A percentile compares a stretch with the other conserved stretches of the same genome.
Evolutionary conservation across 1,140 invertebrate species (phyloP).

Genomic region (Scaptodrosophila lebanonensis): DNA sequence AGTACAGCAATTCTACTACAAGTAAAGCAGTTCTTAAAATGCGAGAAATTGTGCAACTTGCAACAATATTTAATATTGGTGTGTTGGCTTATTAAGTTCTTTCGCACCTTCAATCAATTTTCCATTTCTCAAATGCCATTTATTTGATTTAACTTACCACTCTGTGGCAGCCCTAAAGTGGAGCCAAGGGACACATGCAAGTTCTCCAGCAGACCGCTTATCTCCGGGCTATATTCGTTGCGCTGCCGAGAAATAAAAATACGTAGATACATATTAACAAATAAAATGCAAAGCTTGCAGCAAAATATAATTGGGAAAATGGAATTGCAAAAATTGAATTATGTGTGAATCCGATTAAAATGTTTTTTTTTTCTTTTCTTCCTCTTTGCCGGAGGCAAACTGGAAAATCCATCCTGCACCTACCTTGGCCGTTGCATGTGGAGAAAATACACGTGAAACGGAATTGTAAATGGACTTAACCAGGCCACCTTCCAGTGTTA

Average conservation of each 20-base stretch:
- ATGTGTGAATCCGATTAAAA: constrained; percentile 67
- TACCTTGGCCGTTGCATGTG: constrained; percentile 61
- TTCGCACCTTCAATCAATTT: too few relatives aligned
- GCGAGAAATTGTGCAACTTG: too few relatives aligned
- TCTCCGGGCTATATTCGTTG: constrained; percentile 66
- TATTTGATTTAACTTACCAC: constrained; percentile 39
- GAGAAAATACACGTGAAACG: constrained; percentile 75
- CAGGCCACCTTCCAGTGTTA: constrained; percentile 76
- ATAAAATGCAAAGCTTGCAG: constrained; percentile 23
- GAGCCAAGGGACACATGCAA: constrained; percentile 71
- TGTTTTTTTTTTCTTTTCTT: constrained; percentile 15
- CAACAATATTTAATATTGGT: too few relatives aligned
- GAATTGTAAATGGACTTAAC: constrained; percentile 78
- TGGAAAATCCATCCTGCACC: constrained; percentile 46
- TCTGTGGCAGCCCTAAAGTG: constrained; percentile 70
- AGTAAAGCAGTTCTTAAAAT: too few relatives aligned
- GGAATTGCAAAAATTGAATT: constrained; percentile 68
- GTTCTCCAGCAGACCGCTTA: constrained; percentile 69
- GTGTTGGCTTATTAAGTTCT: too few relatives aligned
- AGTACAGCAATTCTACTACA: too few relatives aligned
- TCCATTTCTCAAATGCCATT: neutral
- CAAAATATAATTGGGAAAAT: constrained; percentile 63
- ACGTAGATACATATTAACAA: constrained; percentile 21
- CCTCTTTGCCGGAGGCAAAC: too few relatives aligned
- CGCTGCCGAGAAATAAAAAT: constrained; percentile 34